These are phyloP conservation scores for Lycophotia porphyrea DNA, from an alignment of 2,888 invertebrate genomes.

Conservation along the genomic window DNA sequence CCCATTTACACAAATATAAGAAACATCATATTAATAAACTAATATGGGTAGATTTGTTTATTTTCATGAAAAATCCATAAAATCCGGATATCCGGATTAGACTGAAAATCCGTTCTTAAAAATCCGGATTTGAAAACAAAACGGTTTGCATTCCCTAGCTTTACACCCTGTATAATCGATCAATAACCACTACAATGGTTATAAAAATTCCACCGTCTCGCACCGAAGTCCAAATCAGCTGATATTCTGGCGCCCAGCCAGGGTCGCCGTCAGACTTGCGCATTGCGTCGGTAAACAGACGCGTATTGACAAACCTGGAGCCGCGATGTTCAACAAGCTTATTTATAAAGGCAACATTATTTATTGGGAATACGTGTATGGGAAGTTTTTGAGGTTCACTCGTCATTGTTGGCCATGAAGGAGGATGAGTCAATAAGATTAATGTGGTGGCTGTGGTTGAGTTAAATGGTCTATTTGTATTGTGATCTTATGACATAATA, in stretches of 20 bases:
- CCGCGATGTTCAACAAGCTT: conserved; percentile 65
- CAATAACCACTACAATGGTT: conserved; percentile 49
- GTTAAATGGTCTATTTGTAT: not conserved
- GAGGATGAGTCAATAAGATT: not conserved
- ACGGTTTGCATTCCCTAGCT: no score
- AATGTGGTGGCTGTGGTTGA: not conserved
- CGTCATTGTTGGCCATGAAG: conserved; percentile 2
- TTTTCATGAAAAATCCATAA: no score
- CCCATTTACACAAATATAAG: no score
- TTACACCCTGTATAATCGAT: no score
- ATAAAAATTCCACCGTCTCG: conserved; percentile 62
- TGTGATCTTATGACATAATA: not conserved
- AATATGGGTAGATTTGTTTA: no score
- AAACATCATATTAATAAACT: no score
- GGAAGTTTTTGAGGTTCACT: conserved; percentile 1
- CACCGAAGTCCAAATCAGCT: conserved; percentile 74
- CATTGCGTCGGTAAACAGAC: conserved; percentile 80
- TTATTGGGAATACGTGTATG: conserved; percentile 16
- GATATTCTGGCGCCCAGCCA: conserved; percentile 78
- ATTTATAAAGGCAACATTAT: conserved; percentile 40
- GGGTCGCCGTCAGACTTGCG: conserved; percentile 77
- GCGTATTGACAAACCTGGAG: conserved; percentile 68
- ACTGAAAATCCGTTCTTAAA: no score
- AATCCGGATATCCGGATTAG: no score
- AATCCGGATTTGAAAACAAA: no score